Conservation (phyloP, 2,888 invertebrate genomes). For the Bursaphelenchus okinawaensis region DNA sequence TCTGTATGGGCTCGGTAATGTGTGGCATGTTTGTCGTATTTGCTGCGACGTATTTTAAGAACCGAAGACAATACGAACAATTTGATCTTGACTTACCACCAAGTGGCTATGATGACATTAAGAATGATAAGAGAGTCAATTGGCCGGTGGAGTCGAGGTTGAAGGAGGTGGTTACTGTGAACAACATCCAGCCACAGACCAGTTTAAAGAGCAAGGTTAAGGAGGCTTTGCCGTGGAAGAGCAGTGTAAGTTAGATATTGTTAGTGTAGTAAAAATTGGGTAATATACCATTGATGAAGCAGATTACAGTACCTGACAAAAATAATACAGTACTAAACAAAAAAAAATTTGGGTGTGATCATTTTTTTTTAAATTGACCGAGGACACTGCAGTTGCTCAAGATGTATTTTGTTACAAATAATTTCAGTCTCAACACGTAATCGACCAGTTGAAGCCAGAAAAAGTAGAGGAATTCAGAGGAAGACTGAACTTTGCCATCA, state of each 20-base stretch:
- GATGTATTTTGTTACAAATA: too few species aligned
- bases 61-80: constrained; percentile 10
- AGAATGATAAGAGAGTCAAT: not conserved
- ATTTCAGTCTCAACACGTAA: constrained; percentile 38
- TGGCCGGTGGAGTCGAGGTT: constrained; percentile 5
- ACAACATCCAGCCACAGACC: not conserved
- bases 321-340: not conserved
- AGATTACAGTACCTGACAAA: too few species aligned
- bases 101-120: constrained; percentile 1
- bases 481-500: constrained; percentile 47
- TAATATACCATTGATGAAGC: too few species aligned
- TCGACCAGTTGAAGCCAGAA: constrained; percentile 49
- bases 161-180: not conserved
- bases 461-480: constrained; percentile 47
- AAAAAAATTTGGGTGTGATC: too few species aligned
- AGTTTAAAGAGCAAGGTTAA: constrained; percentile 9
- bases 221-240: constrained; percentile 11
- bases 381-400: too few species aligned
- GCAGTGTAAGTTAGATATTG: constrained; percentile 4
- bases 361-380: not conserved
- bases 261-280: too few species aligned
- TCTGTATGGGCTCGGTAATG: not conserved
- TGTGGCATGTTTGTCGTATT: not conserved
- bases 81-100: constrained; percentile 7
- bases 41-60: not conserved